phyloP scores from a whole-genome alignment of 1,140 invertebrate species.

The Dendrolimus punctatus region DNA sequence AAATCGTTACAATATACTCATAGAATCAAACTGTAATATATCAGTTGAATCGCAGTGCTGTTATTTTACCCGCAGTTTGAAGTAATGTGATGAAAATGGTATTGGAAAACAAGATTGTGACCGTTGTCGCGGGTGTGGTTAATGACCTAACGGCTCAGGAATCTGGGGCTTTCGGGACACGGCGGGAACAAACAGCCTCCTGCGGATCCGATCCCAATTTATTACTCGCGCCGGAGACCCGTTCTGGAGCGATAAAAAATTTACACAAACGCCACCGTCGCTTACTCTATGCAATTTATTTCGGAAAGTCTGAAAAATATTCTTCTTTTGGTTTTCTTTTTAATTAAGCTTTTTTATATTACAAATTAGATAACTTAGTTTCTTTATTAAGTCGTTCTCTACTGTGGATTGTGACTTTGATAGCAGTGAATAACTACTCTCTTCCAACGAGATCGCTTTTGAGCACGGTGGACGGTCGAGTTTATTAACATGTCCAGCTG shows the following conservation, averaged over 20 bases:
- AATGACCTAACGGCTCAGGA: conserved; percentile 18
- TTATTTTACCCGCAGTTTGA: not conserved
- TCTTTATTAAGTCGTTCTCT: no score
- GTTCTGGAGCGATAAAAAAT: conserved; percentile 22
- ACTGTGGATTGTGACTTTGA: no score
- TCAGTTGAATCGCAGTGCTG: no score
- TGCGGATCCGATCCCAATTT: conserved; percentile 24
- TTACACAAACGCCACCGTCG: conserved; percentile 15
- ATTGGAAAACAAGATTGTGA: conserved; percentile 18
- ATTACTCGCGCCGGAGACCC: conserved; percentile 20
- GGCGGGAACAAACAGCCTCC: conserved; percentile 21
- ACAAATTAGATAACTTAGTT: no score
- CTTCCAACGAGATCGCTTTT: no score
- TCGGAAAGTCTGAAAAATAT: conserved; percentile 2
- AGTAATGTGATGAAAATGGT: not conserved
- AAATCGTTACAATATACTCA: no score
- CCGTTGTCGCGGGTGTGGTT: conserved; percentile 20
- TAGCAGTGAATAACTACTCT: no score
- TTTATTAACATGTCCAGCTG: no score
- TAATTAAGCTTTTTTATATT: no score
- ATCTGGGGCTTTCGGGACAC: conserved; percentile 13
- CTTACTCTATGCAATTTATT: conserved; percentile 24
- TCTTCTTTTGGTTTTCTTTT: no score
- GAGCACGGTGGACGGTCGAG: no score
- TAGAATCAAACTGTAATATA: no score